phyloP scores from a whole-genome alignment of 2,888 invertebrate genomes.

The Aphidoletes aphidimyza region DNA sequence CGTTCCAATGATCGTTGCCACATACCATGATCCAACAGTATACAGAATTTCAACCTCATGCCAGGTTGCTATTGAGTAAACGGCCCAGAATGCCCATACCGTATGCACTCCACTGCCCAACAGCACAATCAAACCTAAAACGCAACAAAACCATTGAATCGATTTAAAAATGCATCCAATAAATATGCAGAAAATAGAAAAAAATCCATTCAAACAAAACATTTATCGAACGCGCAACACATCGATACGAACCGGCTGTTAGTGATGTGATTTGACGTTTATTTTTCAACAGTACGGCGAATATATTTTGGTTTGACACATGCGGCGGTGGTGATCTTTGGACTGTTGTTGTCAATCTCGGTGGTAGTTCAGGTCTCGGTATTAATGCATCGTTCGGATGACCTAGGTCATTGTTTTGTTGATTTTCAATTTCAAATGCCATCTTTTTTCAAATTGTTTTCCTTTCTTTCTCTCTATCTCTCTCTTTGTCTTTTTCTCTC shows the following conservation, averaged over 20 bases:
- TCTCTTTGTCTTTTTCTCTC: background rate
- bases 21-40: background rate
- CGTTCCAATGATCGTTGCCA: background rate
- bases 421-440: background rate
- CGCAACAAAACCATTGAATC: no score
- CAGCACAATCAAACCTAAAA: constrained; percentile 11
- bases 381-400: background rate
- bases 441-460: background rate
- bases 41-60: background rate
- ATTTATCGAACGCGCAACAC: no score
- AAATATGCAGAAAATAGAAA: no score
- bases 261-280: constrained; percentile 24
- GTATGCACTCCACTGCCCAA: constrained; percentile 3
- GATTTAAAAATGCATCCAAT: background rate
- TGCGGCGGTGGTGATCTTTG: background rate
- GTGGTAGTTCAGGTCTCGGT: background rate
- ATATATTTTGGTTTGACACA: constrained; percentile 45
- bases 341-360: background rate
- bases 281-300: background rate
- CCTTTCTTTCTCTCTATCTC: background rate
- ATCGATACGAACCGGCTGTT: background rate
- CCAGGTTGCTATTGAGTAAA: background rate
- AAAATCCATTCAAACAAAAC: background rate
- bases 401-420: background rate
- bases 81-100: constrained; percentile 27